phyloP scores from a whole-genome alignment of 2,888 invertebrate genomes.

The Slavum lentiscoides region DNA sequence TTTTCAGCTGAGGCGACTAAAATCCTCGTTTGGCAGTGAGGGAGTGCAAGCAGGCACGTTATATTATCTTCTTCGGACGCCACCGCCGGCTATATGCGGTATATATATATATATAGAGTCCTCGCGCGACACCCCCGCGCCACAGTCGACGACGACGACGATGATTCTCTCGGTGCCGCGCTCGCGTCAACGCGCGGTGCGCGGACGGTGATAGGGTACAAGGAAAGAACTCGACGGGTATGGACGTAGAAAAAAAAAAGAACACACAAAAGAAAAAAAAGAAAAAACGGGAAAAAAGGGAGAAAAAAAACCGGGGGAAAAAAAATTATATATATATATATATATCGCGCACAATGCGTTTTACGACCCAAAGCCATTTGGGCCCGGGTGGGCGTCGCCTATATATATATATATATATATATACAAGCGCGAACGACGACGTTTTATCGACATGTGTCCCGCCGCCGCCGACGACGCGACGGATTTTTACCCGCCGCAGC shows the following conservation, averaged over 20 bases:
- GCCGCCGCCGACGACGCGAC: conserved; percentile 42
- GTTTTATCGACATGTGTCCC: conserved; percentile 51
- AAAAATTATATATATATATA: neutral
- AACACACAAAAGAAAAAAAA: neutral
- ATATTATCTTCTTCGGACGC: conserved; percentile 11
- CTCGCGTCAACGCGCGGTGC: neutral
- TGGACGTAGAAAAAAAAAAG: neutral
- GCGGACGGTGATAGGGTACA: neutral
- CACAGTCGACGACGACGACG: neutral
- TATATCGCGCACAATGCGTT: conserved; percentile 47
- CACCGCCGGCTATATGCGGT: too few relatives aligned
- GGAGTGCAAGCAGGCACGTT: neutral
- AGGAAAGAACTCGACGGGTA: conserved; percentile 10
- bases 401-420: neutral
- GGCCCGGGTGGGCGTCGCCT: conserved; percentile 40
- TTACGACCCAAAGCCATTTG: conserved; percentile 41
- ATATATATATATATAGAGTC: too few relatives aligned
- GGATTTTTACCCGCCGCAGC: conserved; percentile 34
- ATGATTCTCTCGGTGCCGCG: neutral
- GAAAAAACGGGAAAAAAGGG: neutral
- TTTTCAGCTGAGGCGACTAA: conserved; percentile 46
- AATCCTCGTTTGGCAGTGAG: conserved; percentile 39
- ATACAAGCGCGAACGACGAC: conserved; percentile 7
- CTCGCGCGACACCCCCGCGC: neutral
- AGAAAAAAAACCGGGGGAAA: neutral